phyloP scores from a whole-genome alignment of 2,113 vertebrate species.

The Cariama cristata region DNA sequence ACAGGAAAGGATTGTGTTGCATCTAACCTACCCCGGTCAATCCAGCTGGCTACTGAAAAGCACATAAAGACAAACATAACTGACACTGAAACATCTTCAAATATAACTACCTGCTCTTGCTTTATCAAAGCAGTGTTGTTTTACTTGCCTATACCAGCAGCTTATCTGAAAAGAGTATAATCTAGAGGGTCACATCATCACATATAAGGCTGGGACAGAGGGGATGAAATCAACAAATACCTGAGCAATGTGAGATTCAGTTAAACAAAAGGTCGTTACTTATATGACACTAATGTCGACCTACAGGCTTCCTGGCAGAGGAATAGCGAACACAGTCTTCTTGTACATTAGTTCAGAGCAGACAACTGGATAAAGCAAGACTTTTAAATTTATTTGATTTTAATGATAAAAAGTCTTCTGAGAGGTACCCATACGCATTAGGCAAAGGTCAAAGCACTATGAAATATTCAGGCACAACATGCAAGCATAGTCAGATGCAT shows the following conservation, averaged over 20 bases:
- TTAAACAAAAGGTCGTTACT: neutral
- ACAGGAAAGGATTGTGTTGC: conserved; percentile 37
- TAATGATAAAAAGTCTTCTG: neutral
- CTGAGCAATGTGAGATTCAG: neutral
- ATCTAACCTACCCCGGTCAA: neutral
- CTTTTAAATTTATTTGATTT: neutral
- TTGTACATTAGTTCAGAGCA: neutral
- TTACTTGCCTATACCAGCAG: neutral
- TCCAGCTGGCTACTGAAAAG: neutral
- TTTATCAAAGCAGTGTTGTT: neutral
- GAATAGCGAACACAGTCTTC: neutral
- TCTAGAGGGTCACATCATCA: neutral
- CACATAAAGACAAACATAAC: neutral
- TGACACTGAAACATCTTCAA: neutral
- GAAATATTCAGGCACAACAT: neutral
- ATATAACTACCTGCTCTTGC: neutral
- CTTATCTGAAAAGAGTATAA: neutral
- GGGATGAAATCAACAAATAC: neutral
- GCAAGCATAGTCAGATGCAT: neutral
- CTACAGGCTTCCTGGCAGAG: neutral
- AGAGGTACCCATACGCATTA: neutral
- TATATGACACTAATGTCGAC: neutral
- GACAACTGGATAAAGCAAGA: neutral
- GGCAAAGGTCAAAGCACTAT: neutral
- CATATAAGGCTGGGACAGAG: neutral